Evolutionary conservation across 2,888 invertebrate genomes (phyloP).

Genomic region (Thalpophila matura): DNA sequence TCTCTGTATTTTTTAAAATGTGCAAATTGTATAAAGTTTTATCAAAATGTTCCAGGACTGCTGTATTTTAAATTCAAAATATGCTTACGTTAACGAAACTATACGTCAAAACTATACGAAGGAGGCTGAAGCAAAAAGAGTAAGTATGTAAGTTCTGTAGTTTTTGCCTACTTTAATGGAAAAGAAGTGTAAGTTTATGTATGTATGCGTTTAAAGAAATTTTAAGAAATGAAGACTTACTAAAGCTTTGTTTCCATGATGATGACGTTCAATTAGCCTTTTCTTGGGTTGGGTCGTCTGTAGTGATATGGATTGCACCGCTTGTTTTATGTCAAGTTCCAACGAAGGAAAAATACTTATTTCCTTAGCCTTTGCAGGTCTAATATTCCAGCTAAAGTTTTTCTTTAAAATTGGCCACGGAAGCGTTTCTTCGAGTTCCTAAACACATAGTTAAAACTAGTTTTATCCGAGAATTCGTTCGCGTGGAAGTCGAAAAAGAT

Average conservation of each 20-base stretch:
- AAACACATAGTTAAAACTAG: conserved; percentile 1
- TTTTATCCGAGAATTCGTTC: not conserved
- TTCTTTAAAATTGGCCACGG: conserved; percentile 57
- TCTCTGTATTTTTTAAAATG: too few species aligned
- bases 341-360: conserved; percentile 13
- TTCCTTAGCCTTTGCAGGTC: conserved; percentile 21
- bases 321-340: conserved; percentile 50
- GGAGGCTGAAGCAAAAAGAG: too few species aligned
- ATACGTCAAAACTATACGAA: too few species aligned
- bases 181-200: too few species aligned
- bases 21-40: too few species aligned
- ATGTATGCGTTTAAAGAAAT: too few species aligned
- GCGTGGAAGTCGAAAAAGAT: too few species aligned
- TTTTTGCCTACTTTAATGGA: too few species aligned
- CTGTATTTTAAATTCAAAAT: too few species aligned
- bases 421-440: conserved; percentile 16
- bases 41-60: too few species aligned
- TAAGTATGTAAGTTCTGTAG: too few species aligned
- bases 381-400: conserved; percentile 47
- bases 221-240: conserved; percentile 10
- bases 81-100: too few species aligned
- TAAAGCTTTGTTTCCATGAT: conserved; percentile 15
- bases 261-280: not conserved
- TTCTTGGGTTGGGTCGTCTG: conserved; percentile 25
- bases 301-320: conserved; percentile 55